phyloP scores from a whole-genome alignment of 2,888 invertebrate species.

The Hydriomena furcata region DNA sequence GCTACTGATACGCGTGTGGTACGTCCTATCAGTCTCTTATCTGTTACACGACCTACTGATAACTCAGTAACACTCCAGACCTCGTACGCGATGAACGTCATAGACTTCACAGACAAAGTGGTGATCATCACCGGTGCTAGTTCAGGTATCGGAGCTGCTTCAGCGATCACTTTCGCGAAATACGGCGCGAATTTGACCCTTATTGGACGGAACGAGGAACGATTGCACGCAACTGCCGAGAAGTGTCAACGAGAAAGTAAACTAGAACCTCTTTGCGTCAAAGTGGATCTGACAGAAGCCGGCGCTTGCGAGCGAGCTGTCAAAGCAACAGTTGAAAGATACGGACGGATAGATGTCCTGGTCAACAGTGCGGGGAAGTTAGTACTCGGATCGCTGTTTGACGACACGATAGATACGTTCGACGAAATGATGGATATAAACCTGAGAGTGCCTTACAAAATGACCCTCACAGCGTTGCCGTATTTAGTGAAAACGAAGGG shows the following conservation, averaged over 20 bases:
- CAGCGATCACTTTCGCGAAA: slow-evolving; percentile 53
- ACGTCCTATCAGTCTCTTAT: slow-evolving; percentile 8
- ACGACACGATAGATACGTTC: slow-evolving; percentile 90
- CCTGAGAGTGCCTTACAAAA: slow-evolving; percentile 87
- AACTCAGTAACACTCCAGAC: slow-evolving; percentile 1
- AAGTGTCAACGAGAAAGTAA: slow-evolving; percentile 45
- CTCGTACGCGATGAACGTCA: slow-evolving; percentile 29
- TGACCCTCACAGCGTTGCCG: slow-evolving; percentile 91
- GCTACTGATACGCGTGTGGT: too few relatives aligned
- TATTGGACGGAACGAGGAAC: slow-evolving; percentile 56
- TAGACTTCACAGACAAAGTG: slow-evolving; percentile 61
- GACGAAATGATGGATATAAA: slow-evolving; percentile 93
- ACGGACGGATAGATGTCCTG: slow-evolving; percentile 87
- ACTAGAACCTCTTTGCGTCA: slow-evolving; percentile 56
- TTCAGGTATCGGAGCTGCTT: slow-evolving; percentile 62
- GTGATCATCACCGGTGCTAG: slow-evolving; percentile 64
- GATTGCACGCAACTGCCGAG: slow-evolving; percentile 46
- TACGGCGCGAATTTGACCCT: slow-evolving; percentile 54
- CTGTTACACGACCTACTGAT: neutral
- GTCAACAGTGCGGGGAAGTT: slow-evolving; percentile 92
- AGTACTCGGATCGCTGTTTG: slow-evolving; percentile 88
- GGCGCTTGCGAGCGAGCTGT: slow-evolving; percentile 85
- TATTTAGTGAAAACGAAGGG: slow-evolving; percentile 90
- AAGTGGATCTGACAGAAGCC: slow-evolving; percentile 85
- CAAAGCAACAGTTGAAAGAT: slow-evolving; percentile 85